A percentile compares a stretch with the other conserved stretches of the same genome.
phyloP scores from a whole-genome alignment of 2,888 invertebrate genomes.

The Stegana nigrithorax region DNA sequence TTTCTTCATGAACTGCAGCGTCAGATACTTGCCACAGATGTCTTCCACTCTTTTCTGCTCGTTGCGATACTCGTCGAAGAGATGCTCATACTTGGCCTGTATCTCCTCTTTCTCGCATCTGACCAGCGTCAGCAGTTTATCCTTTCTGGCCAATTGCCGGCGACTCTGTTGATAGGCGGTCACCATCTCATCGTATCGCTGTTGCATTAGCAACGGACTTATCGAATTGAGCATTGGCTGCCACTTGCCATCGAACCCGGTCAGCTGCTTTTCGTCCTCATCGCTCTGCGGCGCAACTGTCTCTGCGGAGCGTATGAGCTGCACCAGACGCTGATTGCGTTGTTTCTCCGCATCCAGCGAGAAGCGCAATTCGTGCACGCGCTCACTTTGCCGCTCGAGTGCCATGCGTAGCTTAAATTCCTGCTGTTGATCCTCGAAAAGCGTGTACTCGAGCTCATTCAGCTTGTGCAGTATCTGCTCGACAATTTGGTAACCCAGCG shows the following conservation, averaged over 20 bases:
- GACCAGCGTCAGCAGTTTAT: slow-evolving; percentile 46
- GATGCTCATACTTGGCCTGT: slow-evolving; percentile 51
- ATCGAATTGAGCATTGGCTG: slow-evolving; percentile 48
- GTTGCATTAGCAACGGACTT: slow-evolving; percentile 61
- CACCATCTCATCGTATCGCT: slow-evolving; percentile 62
- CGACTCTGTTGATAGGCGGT: slow-evolving; percentile 56
- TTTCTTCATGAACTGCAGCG: slow-evolving; percentile 55
- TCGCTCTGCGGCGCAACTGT: slow-evolving; percentile 43
- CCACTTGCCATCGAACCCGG: slow-evolving; percentile 17
- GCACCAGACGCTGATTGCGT: slow-evolving; percentile 57
- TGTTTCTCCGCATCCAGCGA: slow-evolving; percentile 56
- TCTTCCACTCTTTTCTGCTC: slow-evolving; percentile 51
- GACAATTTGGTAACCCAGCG: slow-evolving; percentile 39
- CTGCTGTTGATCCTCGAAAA: slow-evolving; percentile 57
- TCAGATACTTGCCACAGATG: slow-evolving; percentile 52
- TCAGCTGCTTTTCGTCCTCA: slow-evolving; percentile 16
- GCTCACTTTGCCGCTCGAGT: slow-evolving; percentile 51
- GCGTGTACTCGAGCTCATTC: slow-evolving; percentile 53
- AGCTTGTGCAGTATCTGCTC: slow-evolving; percentile 51
- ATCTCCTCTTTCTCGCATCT: slow-evolving; percentile 53
- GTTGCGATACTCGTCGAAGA: slow-evolving; percentile 51
- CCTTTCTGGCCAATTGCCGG: slow-evolving; percentile 57
- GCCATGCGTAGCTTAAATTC: slow-evolving; percentile 54
- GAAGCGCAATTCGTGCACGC: slow-evolving; percentile 49
- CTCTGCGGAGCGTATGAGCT: slow-evolving; percentile 56